Evolutionary conservation across 2,113 vertebrate species (phyloP).

Genomic region (Lepus americanus): DNA sequence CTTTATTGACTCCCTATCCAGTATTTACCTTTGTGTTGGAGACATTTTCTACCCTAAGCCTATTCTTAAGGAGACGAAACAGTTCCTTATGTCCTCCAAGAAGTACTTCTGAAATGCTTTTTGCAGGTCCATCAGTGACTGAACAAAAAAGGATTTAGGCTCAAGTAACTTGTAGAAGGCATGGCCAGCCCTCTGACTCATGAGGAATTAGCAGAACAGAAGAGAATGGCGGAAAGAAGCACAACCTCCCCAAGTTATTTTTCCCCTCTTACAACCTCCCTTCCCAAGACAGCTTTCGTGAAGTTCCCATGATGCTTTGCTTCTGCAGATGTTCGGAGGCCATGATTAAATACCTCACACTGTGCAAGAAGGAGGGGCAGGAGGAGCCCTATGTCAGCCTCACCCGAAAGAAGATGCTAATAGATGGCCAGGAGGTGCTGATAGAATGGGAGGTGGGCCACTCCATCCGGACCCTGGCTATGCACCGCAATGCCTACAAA

Average conservation of each 20-base stretch:
- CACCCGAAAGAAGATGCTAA: slow-evolving; percentile 93
- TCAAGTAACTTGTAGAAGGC: slow-evolving; percentile 48
- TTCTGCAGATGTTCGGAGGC: slow-evolving; percentile 95
- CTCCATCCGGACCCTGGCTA: slow-evolving; percentile 91
- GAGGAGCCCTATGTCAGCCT: slow-evolving; percentile 96
- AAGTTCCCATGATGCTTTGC: slow-evolving; percentile 73
- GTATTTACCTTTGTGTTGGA: slow-evolving; percentile 34
- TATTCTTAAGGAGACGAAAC: slow-evolving; percentile 49
- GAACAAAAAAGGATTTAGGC: slow-evolving; percentile 2
- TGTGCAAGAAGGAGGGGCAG: slow-evolving; percentile 89
- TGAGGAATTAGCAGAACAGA: slow-evolving; percentile 16
- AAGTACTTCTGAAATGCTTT: slow-evolving; percentile 56
- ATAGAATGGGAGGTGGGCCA: slow-evolving; percentile 96
- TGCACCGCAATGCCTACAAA: slow-evolving; percentile 96
- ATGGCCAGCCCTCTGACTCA: slow-evolving; percentile 14
- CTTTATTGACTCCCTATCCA: slow-evolving; percentile 51
- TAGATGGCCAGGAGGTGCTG: slow-evolving; percentile 88
- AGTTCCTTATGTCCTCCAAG: slow-evolving; percentile 44
- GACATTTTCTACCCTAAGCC: neutral
- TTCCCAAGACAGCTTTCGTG: slow-evolving; percentile 73
- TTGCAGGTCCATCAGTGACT: neutral
- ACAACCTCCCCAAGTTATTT: neutral
- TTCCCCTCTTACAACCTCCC: neutral
- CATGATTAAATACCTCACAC: slow-evolving; percentile 90
- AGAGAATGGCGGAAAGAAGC: slow-evolving; percentile 59